phyloP scores from a whole-genome alignment of 2,797 vertebrate species.

The Sebastolobus alascanus region DNA sequence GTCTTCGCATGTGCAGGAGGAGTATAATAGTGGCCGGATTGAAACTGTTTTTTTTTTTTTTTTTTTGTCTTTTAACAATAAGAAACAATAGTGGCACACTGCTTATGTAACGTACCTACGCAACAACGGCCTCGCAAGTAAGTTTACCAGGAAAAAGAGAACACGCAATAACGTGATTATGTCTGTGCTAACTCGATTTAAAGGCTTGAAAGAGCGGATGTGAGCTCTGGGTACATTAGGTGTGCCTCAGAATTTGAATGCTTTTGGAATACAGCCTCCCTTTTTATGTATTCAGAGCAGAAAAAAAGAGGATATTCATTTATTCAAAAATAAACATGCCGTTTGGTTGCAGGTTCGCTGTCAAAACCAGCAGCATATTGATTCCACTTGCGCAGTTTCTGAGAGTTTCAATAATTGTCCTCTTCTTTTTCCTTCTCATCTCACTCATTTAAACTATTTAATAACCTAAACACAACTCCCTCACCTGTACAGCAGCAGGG shows the following conservation, averaged over 20 bases:
- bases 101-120: slow-evolving; percentile 33
- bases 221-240: slow-evolving; percentile 56
- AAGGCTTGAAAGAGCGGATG: slow-evolving; percentile 64
- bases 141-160: slow-evolving; percentile 50
- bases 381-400: slow-evolving; percentile 23
- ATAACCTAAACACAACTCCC: slow-evolving; percentile 31
- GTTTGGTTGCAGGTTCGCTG: slow-evolving; percentile 36
- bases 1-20: slow-evolving; percentile 62
- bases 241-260: slow-evolving; percentile 61
- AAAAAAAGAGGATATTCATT: slow-evolving; percentile 38
- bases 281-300: slow-evolving; percentile 52
- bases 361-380: slow-evolving; percentile 32
- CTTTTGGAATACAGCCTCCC: slow-evolving; percentile 26
- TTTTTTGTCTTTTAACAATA: not conserved
- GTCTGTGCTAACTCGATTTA: slow-evolving; percentile 72
- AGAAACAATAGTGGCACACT: slow-evolving; percentile 4
- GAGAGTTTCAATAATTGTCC: slow-evolving; percentile 13
- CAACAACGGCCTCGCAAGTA: slow-evolving; percentile 54
- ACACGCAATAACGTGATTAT: slow-evolving; percentile 68
- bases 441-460: slow-evolving; percentile 38
- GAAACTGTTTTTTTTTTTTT: slow-evolving; percentile 32
- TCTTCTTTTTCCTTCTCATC: slow-evolving; percentile 16
- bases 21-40: slow-evolving; percentile 39
- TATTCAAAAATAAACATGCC: slow-evolving; percentile 58
- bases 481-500: slow-evolving; percentile 45